Percentiles rank a stretch among this genome's conserved stretches.
Evolutionary conservation across 2,113 vertebrate genomes (phyloP).

Genomic region (Solea senegalensis): DNA sequence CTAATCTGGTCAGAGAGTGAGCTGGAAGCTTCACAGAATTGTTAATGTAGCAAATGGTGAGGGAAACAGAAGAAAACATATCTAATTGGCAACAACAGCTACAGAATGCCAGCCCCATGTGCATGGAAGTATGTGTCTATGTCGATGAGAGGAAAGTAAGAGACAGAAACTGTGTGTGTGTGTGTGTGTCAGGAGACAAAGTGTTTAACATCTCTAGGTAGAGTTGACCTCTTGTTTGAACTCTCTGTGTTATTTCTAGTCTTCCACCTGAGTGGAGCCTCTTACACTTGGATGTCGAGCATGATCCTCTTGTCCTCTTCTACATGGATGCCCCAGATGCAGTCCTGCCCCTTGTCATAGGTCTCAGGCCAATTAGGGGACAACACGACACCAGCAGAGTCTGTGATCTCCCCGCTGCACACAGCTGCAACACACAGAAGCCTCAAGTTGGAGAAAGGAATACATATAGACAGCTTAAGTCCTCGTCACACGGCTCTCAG

Average conservation of each 20-base stretch:
- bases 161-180: neutral
- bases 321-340: slow-evolving; percentile 99
- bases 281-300: slow-evolving; percentile 96
- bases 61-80: slow-evolving; percentile 45
- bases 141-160: too few relatives aligned
- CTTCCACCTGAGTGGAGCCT: slow-evolving; percentile 50
- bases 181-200: slow-evolving; percentile 28
- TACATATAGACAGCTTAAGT: neutral
- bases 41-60: slow-evolving; percentile 65
- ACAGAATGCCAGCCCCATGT: too few relatives aligned
- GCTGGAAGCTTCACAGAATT: slow-evolving; percentile 72
- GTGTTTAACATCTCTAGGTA: slow-evolving; percentile 30
- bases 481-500: too few relatives aligned
- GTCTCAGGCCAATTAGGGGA: slow-evolving; percentile 98
- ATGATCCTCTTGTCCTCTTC: slow-evolving; percentile 97
- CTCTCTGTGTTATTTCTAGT: slow-evolving; percentile 33
- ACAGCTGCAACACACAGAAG: slow-evolving; percentile 84
- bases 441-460: slow-evolving; percentile 14
- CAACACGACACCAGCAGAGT: slow-evolving; percentile 90
- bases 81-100: slow-evolving; percentile 60
- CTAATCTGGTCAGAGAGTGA: slow-evolving; percentile 80
- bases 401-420: slow-evolving; percentile 96
- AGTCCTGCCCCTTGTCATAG: slow-evolving; percentile 96
- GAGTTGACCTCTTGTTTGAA: slow-evolving; percentile 42
- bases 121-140: too few relatives aligned